Evolutionary conservation across 2,113 vertebrate genomes (phyloP).

Genomic region (Semnornis frantzii): DNA sequence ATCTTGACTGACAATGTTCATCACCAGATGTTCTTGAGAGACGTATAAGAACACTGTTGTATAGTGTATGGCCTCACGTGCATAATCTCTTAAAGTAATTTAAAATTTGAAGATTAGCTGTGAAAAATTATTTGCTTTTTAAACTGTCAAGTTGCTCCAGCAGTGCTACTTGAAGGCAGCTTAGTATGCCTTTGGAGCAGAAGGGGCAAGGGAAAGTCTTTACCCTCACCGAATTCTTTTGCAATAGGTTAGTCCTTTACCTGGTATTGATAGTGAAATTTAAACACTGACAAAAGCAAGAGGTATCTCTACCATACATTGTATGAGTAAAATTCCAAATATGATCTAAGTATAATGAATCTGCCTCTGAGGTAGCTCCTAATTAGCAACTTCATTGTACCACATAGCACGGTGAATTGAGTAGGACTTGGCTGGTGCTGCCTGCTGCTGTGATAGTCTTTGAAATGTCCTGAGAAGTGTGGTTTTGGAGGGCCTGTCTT

Average conservation of each 20-base stretch:
- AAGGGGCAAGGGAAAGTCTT: background rate
- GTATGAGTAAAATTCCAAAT: background rate
- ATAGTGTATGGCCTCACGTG: background rate
- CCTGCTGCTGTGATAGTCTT: background rate
- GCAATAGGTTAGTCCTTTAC: background rate
- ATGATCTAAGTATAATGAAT: background rate
- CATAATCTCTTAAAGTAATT: constrained; percentile 43
- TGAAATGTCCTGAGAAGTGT: background rate
- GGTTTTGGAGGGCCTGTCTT: background rate
- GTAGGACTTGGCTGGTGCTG: background rate
- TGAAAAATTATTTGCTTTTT: constrained; percentile 36
- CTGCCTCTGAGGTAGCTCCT: background rate
- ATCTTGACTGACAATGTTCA: background rate
- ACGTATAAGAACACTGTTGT: background rate
- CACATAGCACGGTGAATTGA: background rate
- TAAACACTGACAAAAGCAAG: background rate
- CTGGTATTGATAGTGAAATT: background rate
- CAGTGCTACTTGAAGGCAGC: constrained; percentile 9
- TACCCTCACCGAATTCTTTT: background rate
- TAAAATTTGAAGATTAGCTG: constrained; percentile 45
- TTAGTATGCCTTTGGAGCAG: background rate
- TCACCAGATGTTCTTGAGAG: constrained; percentile 34
- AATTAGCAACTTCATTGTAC: background rate
- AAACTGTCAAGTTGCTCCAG: constrained; percentile 17
- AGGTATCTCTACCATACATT: background rate